These are phyloP conservation scores for Ranitomeya imitator DNA, from an alignment of 2,113 vertebrate genomes.

Conservation along the genomic window DNA sequence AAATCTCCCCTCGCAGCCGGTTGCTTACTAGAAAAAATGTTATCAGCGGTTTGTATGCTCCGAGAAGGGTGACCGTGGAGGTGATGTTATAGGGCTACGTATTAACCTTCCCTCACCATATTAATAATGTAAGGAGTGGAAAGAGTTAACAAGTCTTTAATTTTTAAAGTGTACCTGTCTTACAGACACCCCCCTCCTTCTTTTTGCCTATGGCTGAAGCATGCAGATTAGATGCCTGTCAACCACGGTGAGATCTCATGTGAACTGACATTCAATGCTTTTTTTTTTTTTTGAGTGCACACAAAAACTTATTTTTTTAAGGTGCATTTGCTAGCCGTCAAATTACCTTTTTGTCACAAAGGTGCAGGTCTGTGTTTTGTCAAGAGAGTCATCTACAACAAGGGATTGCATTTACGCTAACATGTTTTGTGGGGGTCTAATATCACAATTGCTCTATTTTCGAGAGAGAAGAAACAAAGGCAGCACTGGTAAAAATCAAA, in stretches of 20 bases:
- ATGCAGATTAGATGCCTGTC: conserved; percentile 23
- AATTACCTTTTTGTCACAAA: conserved; percentile 1
- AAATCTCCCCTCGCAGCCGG: conserved; percentile 67
- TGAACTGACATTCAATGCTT: background rate
- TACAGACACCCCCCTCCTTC: conserved; percentile 4
- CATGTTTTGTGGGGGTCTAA: background rate
- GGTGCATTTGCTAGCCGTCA: background rate
- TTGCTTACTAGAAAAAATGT: conserved; percentile 60
- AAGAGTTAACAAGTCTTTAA: conserved; percentile 10
- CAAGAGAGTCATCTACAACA: background rate
- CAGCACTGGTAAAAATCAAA: background rate
- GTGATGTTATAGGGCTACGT: background rate
- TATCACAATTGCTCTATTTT: background rate
- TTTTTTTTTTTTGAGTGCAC: background rate
- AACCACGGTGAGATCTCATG: background rate
- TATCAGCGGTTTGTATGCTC: conserved; percentile 59
- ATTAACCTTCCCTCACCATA: background rate
- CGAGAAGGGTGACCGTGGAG: background rate
- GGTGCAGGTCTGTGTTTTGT: background rate
- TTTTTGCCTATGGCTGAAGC: conserved; percentile 17
- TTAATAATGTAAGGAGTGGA: background rate
- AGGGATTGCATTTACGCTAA: background rate
- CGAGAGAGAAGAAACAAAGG: background rate
- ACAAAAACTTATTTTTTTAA: conserved; percentile 9
- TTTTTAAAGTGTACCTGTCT: conserved; percentile 15